Conservation (phyloP, 2,888 invertebrate species). For the Diadegma fenestrale region DNA sequence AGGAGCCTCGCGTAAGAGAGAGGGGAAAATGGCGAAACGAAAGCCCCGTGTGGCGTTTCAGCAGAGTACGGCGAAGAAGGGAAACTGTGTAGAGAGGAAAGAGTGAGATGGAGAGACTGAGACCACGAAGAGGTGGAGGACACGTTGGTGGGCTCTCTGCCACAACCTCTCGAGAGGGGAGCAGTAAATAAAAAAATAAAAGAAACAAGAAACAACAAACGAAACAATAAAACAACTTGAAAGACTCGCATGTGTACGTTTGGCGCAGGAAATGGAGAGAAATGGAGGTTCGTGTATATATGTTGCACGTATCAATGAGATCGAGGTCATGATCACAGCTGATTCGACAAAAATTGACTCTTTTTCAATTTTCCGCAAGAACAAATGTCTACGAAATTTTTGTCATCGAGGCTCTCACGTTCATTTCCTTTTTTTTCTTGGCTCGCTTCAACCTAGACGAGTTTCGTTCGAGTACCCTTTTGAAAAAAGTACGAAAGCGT, state of each 20-base stretch:
- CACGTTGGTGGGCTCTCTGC: conserved; percentile 60
- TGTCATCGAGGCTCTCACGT: background rate
- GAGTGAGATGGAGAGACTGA: conserved; percentile 41
- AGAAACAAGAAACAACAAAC: conserved; percentile 14
- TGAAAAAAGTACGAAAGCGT: background rate
- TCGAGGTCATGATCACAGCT: conserved; percentile 61
- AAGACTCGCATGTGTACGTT: conserved; percentile 43
- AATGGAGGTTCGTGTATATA: conserved; percentile 63
- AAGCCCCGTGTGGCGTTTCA: conserved; percentile 50
- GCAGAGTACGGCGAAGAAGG: conserved; percentile 63
- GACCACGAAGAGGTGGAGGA: conserved; percentile 64
- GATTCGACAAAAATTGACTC: conserved; percentile 3
- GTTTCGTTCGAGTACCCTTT: background rate
- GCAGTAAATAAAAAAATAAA: conserved; percentile 30
- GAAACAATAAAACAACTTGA: background rate
- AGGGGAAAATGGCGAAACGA: conserved; percentile 80
- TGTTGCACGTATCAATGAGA: conserved; percentile 3
- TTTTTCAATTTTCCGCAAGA: background rate
- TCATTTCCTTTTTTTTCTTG: background rate
- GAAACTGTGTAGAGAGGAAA: conserved; percentile 59
- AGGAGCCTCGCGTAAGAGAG: conserved; percentile 57
- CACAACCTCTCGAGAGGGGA: conserved; percentile 54
- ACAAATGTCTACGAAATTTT: background rate
- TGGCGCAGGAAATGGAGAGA: conserved; percentile 63
- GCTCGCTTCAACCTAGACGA: background rate